phyloP scores from a whole-genome alignment of 2,113 vertebrate species.

The Hyla sarda region DNA sequence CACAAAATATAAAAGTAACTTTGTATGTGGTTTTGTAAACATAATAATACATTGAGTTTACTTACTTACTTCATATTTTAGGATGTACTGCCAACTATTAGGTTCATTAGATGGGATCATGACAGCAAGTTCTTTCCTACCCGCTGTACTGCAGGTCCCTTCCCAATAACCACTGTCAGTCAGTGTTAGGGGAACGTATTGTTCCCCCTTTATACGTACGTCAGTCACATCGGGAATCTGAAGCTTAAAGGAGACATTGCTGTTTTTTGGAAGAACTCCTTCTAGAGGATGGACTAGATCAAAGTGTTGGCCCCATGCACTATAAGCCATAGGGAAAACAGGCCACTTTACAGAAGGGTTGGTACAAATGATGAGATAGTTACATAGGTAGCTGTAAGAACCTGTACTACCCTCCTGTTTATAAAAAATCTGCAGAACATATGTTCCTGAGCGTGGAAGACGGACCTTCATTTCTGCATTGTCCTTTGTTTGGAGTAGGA shows the following conservation, averaged over 20 bases:
- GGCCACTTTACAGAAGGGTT: constrained; percentile 60
- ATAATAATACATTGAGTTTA: too few species aligned
- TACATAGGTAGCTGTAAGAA: constrained; percentile 54
- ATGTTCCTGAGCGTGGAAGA: constrained; percentile 59
- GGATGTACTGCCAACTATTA: constrained; percentile 18
- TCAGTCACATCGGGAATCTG: constrained; percentile 54
- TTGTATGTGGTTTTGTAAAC: too few species aligned
- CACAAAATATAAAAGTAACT: too few species aligned
- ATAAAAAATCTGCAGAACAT: constrained; percentile 57
- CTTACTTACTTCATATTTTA: constrained; percentile 55
- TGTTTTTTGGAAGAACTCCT: constrained; percentile 61
- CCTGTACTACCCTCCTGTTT: not conserved
- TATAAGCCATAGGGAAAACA: constrained; percentile 59
- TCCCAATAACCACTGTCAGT: constrained; percentile 61
- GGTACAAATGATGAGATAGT: constrained; percentile 63
- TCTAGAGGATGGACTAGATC: constrained; percentile 63
- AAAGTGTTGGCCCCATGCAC: constrained; percentile 59
- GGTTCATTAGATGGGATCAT: constrained; percentile 9
- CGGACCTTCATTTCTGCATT: constrained; percentile 58
- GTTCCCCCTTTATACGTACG: constrained; percentile 48
- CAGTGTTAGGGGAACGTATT: constrained; percentile 29
- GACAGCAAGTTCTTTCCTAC: constrained; percentile 49
- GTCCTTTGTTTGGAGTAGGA: constrained; percentile 28
- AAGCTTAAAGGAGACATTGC: constrained; percentile 60
- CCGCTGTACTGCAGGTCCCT: constrained; percentile 58